These are phyloP conservation scores for Clytia hemisphaerica DNA, from an alignment of 30 jellyfish, hydroid and myxozoan species.

Conservation along the genomic window DNA sequence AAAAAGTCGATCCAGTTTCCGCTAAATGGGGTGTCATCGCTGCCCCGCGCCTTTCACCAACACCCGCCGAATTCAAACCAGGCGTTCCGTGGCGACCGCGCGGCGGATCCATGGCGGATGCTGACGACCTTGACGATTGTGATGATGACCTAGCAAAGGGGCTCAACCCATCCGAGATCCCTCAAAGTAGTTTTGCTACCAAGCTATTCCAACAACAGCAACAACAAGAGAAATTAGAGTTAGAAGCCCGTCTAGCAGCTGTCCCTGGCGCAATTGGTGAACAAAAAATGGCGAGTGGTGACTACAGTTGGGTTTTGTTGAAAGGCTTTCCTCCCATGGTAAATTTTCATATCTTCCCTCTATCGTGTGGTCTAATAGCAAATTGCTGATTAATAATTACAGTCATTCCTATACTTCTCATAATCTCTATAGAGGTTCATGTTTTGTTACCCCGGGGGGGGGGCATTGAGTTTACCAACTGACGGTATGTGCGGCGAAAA, in stretches of 20 bases:
- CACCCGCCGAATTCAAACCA: constrained; percentile 97
- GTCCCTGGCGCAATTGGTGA: constrained; percentile 10
- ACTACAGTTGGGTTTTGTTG: too few species aligned
- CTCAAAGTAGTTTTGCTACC: constrained; percentile 1
- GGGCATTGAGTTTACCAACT: too few species aligned
- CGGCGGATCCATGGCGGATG: constrained; percentile 63
- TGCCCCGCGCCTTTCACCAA: constrained; percentile 97
- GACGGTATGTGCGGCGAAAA: too few species aligned
- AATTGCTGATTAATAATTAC: too few species aligned
- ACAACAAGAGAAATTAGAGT: not conserved
- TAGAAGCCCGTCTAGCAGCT: not conserved
- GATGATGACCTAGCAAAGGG: constrained; percentile 2
- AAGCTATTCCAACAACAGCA: not conserved
- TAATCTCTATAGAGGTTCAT: too few species aligned
- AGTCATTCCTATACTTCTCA: too few species aligned
- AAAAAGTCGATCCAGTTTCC: constrained; percentile 87
- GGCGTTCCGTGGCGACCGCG: constrained; percentile 98
- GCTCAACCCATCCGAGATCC: too few species aligned
- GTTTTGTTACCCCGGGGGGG: too few species aligned
- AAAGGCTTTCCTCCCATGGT: too few species aligned
- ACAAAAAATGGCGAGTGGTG: constrained; percentile 32
- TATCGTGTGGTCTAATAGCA: too few species aligned
- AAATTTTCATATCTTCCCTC: too few species aligned
- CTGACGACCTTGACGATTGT: constrained; percentile 5
- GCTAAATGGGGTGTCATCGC: constrained; percentile 99